Conservation (phyloP, 2,888 invertebrate species). For the Nebria salina region DNA sequence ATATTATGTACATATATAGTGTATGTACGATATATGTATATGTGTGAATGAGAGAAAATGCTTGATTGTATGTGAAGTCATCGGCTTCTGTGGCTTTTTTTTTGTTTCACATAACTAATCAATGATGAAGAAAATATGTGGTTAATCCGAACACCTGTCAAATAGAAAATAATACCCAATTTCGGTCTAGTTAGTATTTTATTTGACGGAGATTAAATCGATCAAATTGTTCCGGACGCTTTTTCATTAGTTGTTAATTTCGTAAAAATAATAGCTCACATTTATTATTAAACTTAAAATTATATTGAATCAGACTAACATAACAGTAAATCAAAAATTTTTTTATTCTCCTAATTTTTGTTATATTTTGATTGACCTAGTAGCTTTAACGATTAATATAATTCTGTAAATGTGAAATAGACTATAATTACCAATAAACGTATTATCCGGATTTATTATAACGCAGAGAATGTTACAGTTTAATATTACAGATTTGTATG, state of each 20-base stretch:
- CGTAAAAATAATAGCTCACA: not conserved
- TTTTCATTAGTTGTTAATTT: not conserved
- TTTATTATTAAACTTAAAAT: not conserved
- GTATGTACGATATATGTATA: not conserved
- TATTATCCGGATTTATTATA: too few relatives aligned
- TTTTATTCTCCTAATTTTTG: too few relatives aligned
- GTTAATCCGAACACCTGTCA: constrained; percentile 35
- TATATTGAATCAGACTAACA: not conserved
- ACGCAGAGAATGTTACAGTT: too few relatives aligned
- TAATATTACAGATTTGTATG: too few relatives aligned
- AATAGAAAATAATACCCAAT: constrained; percentile 28
- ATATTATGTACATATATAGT: not conserved
- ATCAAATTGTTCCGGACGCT: not conserved
- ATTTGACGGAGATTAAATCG: constrained; percentile 21
- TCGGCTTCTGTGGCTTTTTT: not conserved
- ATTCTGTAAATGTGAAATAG: too few relatives aligned
- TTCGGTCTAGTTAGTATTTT: constrained; percentile 35
- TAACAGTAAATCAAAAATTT: too few relatives aligned
- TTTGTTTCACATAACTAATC: not conserved
- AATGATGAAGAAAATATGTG: not conserved
- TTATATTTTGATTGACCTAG: too few relatives aligned
- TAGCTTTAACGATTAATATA: too few relatives aligned
- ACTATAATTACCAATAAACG: too few relatives aligned
- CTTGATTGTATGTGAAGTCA: not conserved
- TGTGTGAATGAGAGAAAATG: not conserved